These are phyloP conservation scores for Crossaster papposus DNA, from an alignment of 53 echinoderm and acorn worm genomes.

Conservation along the genomic window DNA sequence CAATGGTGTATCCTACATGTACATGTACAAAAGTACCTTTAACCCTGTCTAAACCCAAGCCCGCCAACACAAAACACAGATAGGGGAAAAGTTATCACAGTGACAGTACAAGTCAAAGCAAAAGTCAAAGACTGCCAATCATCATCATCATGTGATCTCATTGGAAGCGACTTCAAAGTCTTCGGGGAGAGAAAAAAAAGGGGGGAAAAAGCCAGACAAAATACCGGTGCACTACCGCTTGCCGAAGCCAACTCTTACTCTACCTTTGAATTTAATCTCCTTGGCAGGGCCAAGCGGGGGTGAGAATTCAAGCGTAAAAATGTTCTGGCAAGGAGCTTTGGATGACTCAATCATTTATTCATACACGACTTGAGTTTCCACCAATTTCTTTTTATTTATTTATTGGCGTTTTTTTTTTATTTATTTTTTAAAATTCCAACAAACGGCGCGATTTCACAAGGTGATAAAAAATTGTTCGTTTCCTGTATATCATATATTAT, in stretches of 20 bases:
- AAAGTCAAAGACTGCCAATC: background rate
- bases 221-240: background rate
- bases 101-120: conserved; percentile 3
- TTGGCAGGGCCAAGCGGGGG: background rate
- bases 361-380: background rate
- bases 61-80: background rate
- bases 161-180: too few species aligned
- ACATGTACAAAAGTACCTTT: too few species aligned
- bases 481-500: too few species aligned
- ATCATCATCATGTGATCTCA: background rate
- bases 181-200: background rate
- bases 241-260: background rate
- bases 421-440: too few species aligned
- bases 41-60: background rate
- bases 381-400: background rate
- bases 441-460: too few species aligned
- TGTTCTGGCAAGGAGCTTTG: background rate
- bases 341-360: background rate
- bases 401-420: too few species aligned
- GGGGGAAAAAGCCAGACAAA: background rate
- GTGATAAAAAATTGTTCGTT: too few species aligned
- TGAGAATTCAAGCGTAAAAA: background rate
- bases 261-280: background rate
- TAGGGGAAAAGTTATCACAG: background rate
- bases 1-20: too few species aligned